Evolutionary conservation across 2,797 vertebrate genomes (phyloP).

Genomic region (Enteromius radiatus): DNA sequence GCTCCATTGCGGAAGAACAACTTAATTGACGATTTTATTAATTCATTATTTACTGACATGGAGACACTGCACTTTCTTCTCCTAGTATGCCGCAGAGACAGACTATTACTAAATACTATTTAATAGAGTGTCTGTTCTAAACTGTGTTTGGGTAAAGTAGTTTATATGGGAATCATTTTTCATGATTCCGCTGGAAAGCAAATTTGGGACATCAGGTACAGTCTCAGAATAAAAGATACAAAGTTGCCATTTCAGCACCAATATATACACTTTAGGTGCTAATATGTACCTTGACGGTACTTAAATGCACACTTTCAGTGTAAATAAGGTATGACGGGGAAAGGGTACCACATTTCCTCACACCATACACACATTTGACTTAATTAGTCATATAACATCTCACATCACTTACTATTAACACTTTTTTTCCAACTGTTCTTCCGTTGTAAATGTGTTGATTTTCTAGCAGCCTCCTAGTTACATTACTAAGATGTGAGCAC

Average conservation of each 20-base stretch:
- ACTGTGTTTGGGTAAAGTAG: neutral
- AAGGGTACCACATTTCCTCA: neutral
- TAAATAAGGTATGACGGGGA: neutral
- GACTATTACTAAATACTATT: neutral
- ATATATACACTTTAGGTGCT: neutral
- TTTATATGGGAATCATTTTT: neutral
- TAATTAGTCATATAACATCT: neutral
- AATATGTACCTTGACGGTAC: neutral
- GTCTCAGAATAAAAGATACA: neutral
- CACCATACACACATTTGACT: neutral
- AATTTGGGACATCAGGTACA: neutral
- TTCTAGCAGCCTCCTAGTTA: neutral
- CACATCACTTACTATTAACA: neutral
- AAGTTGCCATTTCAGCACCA: too few relatives aligned
- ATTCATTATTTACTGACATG: constrained; percentile 1
- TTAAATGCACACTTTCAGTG: neutral
- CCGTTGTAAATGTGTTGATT: neutral
- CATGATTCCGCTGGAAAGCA: neutral
- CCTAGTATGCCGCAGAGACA: neutral
- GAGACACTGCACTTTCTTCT: neutral
- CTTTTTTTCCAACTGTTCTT: neutral
- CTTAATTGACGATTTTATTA: constrained; percentile 19
- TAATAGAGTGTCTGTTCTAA: neutral
- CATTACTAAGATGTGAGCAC: neutral
- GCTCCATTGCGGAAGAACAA: neutral